Percentiles rank a stretch among this genome's conserved stretches.
Evolutionary conservation across 1,140 invertebrate species (phyloP).

Genomic region (Amyelois transitella): DNA sequence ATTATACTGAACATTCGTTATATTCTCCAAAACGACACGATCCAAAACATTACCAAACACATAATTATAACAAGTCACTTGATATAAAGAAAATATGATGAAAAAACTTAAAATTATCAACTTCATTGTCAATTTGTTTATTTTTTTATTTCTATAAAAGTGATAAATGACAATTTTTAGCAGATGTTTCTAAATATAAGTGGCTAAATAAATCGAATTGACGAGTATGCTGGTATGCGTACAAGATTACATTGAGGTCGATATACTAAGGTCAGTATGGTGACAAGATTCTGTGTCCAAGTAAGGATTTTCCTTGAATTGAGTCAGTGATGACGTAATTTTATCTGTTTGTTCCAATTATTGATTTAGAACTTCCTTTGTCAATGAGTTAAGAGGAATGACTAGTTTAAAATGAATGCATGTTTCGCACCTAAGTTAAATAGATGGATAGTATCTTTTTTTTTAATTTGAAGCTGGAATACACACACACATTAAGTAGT

Average conservation of each 20-base stretch:
- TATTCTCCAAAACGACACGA: slow-evolving; percentile 30
- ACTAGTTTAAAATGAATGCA: no score
- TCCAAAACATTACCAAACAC: slow-evolving; percentile 43
- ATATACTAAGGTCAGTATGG: background rate
- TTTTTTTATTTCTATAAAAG: no score
- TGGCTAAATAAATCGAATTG: no score
- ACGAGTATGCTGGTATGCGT: background rate
- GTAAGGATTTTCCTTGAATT: slow-evolving; percentile 1
- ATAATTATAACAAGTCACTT: slow-evolving; percentile 25
- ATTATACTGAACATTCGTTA: slow-evolving; percentile 40
- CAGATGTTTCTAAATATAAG: no score
- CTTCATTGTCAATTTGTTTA: background rate
- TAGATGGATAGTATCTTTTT: no score
- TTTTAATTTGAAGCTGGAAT: no score
- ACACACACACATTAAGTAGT: no score
- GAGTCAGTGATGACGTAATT: background rate
- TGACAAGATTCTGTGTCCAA: background rate
- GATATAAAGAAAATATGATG: background rate
- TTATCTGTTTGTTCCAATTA: background rate
- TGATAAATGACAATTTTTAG: no score
- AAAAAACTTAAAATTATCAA: background rate
- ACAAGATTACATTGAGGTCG: background rate
- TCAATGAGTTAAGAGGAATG: no score
- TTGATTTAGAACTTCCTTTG: background rate
- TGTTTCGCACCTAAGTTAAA: no score